These are phyloP conservation scores for Aphelenchoides fujianensis DNA, from an alignment of 1,140 invertebrate genomes.

Conservation along the genomic window DNA sequence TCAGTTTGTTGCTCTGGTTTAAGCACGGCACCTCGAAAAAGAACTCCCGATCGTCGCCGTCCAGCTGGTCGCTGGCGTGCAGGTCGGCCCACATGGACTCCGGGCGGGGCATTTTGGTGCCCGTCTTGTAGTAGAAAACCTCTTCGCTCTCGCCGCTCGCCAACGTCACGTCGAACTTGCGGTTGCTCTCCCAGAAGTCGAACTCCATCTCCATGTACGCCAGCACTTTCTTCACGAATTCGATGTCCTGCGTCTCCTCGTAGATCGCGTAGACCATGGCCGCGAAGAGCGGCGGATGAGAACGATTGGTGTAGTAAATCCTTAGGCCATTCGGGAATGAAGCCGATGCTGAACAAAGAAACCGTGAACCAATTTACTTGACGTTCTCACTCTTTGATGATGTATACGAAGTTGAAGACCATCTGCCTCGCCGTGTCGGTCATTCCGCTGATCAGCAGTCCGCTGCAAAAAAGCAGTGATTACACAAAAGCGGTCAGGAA, in stretches of 20 bases:
- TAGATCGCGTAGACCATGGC: constrained; percentile 78
- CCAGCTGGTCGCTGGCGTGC: constrained; percentile 22
- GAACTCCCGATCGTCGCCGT: constrained; percentile 63
- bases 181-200: constrained; percentile 66
- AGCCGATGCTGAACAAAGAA: constrained; percentile 30
- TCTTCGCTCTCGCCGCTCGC: constrained; percentile 66
- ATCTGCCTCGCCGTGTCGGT: constrained; percentile 75
- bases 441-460: constrained; percentile 80
- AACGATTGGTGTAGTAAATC: constrained; percentile 76
- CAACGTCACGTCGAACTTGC: constrained; percentile 55
- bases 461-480: too few species aligned
- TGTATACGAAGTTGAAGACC: constrained; percentile 64
- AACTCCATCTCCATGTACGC: constrained; percentile 74
- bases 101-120: constrained; percentile 72
- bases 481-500: too few species aligned
- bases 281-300: constrained; percentile 78
- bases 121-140: constrained; percentile 66
- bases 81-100: constrained; percentile 78
- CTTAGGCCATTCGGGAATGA: constrained; percentile 40
- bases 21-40: background rate
- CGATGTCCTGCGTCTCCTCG: constrained; percentile 70
- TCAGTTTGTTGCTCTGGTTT: background rate
- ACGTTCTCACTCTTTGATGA: constrained; percentile 37
- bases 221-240: constrained; percentile 71
- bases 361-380: background rate